Base-by-base conservation (phyloP, 2,797 vertebrate species). In the Strix occidentalis region DNA sequence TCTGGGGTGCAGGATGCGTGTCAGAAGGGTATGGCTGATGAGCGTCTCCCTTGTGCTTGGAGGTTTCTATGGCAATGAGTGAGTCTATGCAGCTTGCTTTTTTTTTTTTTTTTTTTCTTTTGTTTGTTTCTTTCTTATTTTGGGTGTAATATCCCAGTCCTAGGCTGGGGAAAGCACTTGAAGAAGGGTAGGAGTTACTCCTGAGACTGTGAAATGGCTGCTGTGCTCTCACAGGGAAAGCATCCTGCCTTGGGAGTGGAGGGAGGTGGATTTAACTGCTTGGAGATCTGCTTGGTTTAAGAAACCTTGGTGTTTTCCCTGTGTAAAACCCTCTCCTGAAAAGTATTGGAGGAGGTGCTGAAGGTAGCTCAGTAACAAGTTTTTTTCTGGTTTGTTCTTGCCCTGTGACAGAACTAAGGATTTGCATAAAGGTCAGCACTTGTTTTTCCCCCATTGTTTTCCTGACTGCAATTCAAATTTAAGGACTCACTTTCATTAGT, bases 211-310 rank as follows among this genome's bases (percentile, higher is more conserved):
- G 16, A 65, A 51, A 66, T 48, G 80, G 46, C 43, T 9, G 31
- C n/a, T 0, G 0, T 2, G 6, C 2, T 5, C 31, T 29, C 10
- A 3, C 6, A 26, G 33, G 13, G 6, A 41, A 19, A 12, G 58
- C 50, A 16, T 26, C 11, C 5, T 35, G 70, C 29, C 5, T 5
- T 4, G 26, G 19, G 3, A 45, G 13, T 0, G 1, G 9, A 10
- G 8, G 4, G 20, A 31, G 9, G 16, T 6, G 12, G 5, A 1
- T 16, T 21, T 16, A 66, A 3, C 15, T 21, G 60, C 53, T 21
- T 9, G 13, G 39, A 5, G 37, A 60, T 21, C 4, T 3, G 5
- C 2, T 2, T 6, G 33, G 0, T 28, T 45, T 19, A 6, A 53
- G 10, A 85, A 51, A 39, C 4, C 8, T 6, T 54, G 10, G 5